phyloP scores from a whole-genome alignment of 1,140 invertebrate species.

The Heterodera schachtii region DNA sequence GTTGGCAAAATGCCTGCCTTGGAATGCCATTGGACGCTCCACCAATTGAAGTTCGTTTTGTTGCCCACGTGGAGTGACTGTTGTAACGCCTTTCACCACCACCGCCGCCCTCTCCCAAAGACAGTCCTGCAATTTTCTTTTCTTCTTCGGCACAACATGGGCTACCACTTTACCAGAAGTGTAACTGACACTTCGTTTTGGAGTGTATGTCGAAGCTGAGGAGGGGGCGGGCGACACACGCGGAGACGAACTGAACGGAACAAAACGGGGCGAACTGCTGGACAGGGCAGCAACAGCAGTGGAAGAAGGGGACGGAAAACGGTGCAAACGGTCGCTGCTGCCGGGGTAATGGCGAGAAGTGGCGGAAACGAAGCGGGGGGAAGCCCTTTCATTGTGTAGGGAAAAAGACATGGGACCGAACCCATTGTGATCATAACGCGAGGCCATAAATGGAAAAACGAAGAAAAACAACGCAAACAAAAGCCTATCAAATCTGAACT shows the following conservation, averaged over 20 bases:
- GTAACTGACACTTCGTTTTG: not conserved
- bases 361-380: not conserved
- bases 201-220: not conserved
- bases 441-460: too few relatives aligned
- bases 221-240: not conserved
- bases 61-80: too few relatives aligned
- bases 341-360: not conserved
- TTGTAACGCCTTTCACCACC: too few relatives aligned
- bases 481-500: too few relatives aligned
- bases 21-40: not conserved
- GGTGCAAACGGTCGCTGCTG: not conserved
- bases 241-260: not conserved
- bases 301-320: not conserved
- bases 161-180: not conserved
- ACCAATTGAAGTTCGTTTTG: not conserved
- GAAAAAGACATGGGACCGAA: not conserved
- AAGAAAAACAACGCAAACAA: too few relatives aligned
- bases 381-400: not conserved
- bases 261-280: not conserved
- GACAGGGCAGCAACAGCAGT: not conserved
- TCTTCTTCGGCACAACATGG: not conserved
- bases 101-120: not conserved
- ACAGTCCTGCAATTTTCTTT: not conserved
- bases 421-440: not conserved
- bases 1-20: not conserved